Evolutionary conservation across 2,888 invertebrate species (phyloP).

Genomic region (Linnaemya vulpina): DNA sequence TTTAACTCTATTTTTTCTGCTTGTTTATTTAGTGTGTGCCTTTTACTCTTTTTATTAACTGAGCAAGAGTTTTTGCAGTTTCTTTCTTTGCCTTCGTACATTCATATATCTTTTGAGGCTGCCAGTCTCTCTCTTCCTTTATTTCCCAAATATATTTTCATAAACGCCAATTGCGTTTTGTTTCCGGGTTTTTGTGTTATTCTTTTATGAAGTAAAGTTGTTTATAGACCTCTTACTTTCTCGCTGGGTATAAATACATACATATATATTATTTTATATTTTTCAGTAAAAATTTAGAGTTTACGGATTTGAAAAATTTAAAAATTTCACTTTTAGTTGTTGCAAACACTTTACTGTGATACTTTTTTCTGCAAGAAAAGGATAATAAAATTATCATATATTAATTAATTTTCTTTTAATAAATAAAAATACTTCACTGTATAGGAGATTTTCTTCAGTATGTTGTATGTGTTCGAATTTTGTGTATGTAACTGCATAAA

Average conservation of each 20-base stretch:
- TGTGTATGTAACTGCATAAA: too few relatives aligned
- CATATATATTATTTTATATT: slow-evolving; percentile 8
- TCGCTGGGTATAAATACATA: slow-evolving; percentile 21
- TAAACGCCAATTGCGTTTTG: slow-evolving; percentile 48
- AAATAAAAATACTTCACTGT: background rate
- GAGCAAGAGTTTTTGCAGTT: slow-evolving; percentile 36
- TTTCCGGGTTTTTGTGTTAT: slow-evolving; percentile 13
- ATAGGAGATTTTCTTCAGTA: too few relatives aligned
- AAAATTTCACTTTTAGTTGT: background rate
- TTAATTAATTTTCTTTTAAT: background rate
- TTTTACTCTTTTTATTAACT: slow-evolving; percentile 48
- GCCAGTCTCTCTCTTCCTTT: slow-evolving; percentile 28
- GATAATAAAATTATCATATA: background rate
- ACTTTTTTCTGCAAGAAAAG: background rate
- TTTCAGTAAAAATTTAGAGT: background rate
- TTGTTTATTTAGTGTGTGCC: slow-evolving; percentile 10
- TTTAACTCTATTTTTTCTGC: slow-evolving; percentile 7
- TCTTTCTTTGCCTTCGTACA: slow-evolving; percentile 34
- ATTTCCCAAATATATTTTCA: slow-evolving; percentile 33
- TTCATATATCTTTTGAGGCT: slow-evolving; percentile 10
- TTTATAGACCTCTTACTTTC: slow-evolving; percentile 16
- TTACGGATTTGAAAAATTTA: too few relatives aligned
- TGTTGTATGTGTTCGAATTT: too few relatives aligned
- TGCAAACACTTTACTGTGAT: background rate
- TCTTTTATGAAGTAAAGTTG: slow-evolving; percentile 34